These are phyloP conservation scores for Watsonalla binaria DNA, from an alignment of 2,888 invertebrate genomes.

Conservation along the genomic window DNA sequence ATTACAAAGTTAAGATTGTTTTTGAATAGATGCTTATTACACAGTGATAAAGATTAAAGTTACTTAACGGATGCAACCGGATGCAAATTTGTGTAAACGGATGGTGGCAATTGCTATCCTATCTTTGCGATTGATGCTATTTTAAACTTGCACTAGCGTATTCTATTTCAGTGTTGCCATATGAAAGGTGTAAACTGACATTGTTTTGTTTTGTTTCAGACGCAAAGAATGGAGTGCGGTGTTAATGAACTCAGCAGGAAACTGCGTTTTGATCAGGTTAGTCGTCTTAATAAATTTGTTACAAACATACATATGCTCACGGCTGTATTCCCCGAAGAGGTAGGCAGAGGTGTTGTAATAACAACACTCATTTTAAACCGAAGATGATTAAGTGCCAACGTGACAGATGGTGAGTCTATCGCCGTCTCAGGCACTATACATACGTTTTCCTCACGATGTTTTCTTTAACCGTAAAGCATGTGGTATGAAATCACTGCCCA, in stretches of 20 bases:
- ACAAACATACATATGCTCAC: no score
- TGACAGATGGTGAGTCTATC: no score
- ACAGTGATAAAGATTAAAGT: slow-evolving; percentile 21
- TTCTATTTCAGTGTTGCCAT: not conserved
- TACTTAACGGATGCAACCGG: slow-evolving; percentile 14
- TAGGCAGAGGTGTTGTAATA: no score
- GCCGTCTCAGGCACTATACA: no score
- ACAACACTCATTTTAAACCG: no score
- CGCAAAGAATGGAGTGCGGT: slow-evolving; percentile 72
- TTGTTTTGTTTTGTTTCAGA: slow-evolving; percentile 51
- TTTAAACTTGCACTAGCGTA: slow-evolving; percentile 2
- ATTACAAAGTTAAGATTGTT: no score
- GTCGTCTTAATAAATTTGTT: not conserved
- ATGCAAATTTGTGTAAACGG: slow-evolving; percentile 32
- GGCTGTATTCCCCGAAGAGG: no score
- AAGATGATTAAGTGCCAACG: no score
- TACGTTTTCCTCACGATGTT: no score
- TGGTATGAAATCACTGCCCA: no score
- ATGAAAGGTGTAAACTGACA: slow-evolving; percentile 1
- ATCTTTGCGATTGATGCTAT: slow-evolving; percentile 34
- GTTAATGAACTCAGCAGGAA: slow-evolving; percentile 64
- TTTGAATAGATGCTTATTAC: slow-evolving; percentile 21
- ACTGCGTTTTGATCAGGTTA: slow-evolving; percentile 70
- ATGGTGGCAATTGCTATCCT: slow-evolving; percentile 57
- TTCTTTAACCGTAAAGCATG: no score